Percentiles rank a stretch among this genome's conserved stretches.
Conservation (phyloP, 2,113 vertebrate species). For the Limnothrissa miodon region DNA sequence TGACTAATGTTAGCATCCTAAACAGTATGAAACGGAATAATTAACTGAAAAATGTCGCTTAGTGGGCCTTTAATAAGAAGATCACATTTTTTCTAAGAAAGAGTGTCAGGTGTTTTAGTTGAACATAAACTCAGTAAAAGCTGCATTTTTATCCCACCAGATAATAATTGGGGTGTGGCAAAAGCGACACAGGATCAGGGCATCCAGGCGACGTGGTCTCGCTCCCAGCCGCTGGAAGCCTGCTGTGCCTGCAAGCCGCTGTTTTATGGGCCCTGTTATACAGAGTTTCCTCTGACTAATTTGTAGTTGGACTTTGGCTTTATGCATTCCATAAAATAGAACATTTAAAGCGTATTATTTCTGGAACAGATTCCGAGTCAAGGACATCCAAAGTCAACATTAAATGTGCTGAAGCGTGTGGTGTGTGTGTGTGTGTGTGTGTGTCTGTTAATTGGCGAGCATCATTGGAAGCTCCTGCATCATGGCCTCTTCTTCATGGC, state of each 20-base stretch:
- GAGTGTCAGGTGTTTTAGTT: too few species aligned
- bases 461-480: not conserved
- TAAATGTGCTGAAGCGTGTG: slow-evolving; percentile 1
- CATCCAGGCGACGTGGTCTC: not conserved
- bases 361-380: slow-evolving; percentile 32
- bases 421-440: not conserved
- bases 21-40: too few species aligned
- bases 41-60: too few species aligned
- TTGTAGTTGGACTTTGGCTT: slow-evolving; percentile 42
- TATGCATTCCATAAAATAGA: slow-evolving; percentile 47
- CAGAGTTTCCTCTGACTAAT: slow-evolving; percentile 36
- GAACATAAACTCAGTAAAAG: not conserved
- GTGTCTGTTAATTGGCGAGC: too few species aligned
- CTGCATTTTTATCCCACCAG: not conserved
- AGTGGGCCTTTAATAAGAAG: too few species aligned
- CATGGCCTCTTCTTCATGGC: too few species aligned
- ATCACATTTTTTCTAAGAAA: too few species aligned
- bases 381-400: slow-evolving; percentile 43
- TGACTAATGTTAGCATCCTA: too few species aligned
- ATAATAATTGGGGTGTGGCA: not conserved
- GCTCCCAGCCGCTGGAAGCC: not conserved
- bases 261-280: slow-evolving; percentile 39
- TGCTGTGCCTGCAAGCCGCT: not conserved
- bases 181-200: not conserved
- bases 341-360: slow-evolving; percentile 40